Percentiles rank a stretch among this genome's conserved stretches.
phyloP scores from a whole-genome alignment of 2,113 vertebrate species.

The Heterocephalus glaber region DNA sequence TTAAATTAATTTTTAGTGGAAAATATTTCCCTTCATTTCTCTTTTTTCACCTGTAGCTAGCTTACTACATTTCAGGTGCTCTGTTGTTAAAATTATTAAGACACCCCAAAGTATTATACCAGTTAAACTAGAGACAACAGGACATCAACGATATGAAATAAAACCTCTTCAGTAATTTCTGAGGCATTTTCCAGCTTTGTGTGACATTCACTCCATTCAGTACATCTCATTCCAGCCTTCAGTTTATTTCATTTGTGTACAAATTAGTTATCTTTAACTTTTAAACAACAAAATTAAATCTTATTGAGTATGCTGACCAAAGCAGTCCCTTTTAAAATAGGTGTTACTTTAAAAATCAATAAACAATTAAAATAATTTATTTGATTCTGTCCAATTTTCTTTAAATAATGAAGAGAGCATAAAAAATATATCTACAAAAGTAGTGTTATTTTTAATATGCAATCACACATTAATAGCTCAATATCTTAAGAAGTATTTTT shows the following conservation, averaged over 20 bases:
- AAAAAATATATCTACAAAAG: neutral
- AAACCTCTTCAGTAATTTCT: neutral
- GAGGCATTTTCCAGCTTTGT: neutral
- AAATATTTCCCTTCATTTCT: neutral
- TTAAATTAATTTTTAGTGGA: neutral
- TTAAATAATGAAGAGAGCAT: neutral
- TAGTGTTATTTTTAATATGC: neutral
- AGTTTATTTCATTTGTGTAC: neutral
- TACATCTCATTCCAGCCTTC: neutral
- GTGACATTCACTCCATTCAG: neutral
- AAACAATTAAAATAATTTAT: neutral
- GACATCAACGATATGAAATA: accelerated
- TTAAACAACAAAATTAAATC: neutral
- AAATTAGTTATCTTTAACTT: neutral
- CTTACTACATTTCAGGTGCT: neutral
- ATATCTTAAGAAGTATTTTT: neutral
- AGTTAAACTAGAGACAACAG: neutral
- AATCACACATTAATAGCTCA: neutral
- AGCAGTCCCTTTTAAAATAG: neutral
- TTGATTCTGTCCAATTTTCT: neutral
- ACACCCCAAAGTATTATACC: neutral
- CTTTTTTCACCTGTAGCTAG: neutral
- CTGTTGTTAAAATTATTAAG: neutral
- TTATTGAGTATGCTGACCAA: neutral
- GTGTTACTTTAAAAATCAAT: conserved; percentile 22